Conservation (phyloP, 2,113 vertebrate species). For the Sphaerodactylus townsendi region DNA sequence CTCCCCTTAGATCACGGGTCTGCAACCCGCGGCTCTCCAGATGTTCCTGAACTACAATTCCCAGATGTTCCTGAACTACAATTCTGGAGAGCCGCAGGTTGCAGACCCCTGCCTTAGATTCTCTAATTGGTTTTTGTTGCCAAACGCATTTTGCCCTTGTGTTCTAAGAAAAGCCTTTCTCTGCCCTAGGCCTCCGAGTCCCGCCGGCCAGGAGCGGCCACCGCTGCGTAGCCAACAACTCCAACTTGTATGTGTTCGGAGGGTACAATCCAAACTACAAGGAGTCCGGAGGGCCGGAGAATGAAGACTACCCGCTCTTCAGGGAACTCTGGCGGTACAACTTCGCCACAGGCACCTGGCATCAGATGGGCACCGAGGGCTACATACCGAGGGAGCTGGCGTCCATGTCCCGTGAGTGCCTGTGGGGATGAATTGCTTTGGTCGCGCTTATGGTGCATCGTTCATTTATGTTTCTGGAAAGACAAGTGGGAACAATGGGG, state of each 20-base stretch:
- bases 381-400: slow-evolving; percentile 97
- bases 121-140: accelerated
- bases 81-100: too few species aligned
- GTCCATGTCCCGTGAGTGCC: slow-evolving; percentile 95
- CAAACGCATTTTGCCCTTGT: neutral
- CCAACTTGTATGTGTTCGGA: slow-evolving; percentile 95
- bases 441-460: too few species aligned
- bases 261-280: slow-evolving; percentile 97
- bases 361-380: slow-evolving; percentile 94
- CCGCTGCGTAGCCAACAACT: slow-evolving; percentile 93
- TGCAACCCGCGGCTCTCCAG: too few species aligned
- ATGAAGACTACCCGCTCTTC: slow-evolving; percentile 96
- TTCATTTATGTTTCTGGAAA: too few species aligned
- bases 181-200: slow-evolving; percentile 79
- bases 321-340: slow-evolving; percentile 97
- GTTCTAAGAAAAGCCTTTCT: slow-evolving; percentile 7
- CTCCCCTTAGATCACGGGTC: too few species aligned
- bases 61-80: too few species aligned
- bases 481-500: too few species aligned
- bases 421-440: neutral
- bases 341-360: slow-evolving; percentile 95
- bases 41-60: too few species aligned
- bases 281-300: slow-evolving; percentile 92
- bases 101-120: accelerated
- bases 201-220: slow-evolving; percentile 95